Base-by-base conservation (phyloP, 2,888 invertebrate genomes). In the Ectropis crepuscularia region DNA sequence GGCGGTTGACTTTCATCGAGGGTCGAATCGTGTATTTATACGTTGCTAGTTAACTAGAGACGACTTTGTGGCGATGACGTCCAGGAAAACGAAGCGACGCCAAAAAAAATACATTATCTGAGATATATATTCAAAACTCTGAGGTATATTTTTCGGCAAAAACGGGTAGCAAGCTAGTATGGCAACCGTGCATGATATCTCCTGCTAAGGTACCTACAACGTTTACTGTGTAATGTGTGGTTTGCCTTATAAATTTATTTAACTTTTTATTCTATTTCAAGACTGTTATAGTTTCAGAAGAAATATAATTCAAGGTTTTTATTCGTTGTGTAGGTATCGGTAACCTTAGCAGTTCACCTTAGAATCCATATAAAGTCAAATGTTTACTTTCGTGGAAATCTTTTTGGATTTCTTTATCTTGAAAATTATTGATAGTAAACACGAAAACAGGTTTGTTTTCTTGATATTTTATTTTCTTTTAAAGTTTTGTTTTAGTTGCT, bases 1-100 rank as follows among this genome's bases (percentile, higher is more conserved):
- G 62, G 68, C 85, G 84, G 88, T 60, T 73, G 75, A 77, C 72
- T 77, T 79, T 74, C 78, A 81, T 77, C 73, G 80, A 82, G 81
- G 83, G 82, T 82, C 78, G 81, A 77, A 82, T 81, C 79, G 78
- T 81, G 81, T 87, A 85, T 89, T 87, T 88, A 88, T 86, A 79
- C 82, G 79, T 84, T 81, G 81, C 84, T 85, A 86, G 86, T 86
- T 86, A 86, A 84, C 85, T 77, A 80, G 77, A 79, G 80, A 81
- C 80, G 85, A 86, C 85, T 86, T 86, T 82, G 86, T 79, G 84
- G 86, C 79, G 74, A 81, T 85, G 81, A 85, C 79, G 82, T 77
- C 79, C 75, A 79, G 82, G 83, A 83, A 87, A 88, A 88, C 87
- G 86, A 86, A 81, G 79, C 87, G 86, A 81, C 80, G 86, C 83